phyloP scores from a whole-genome alignment of 2,113 vertebrate genomes.

The Thunnus thynnus region DNA sequence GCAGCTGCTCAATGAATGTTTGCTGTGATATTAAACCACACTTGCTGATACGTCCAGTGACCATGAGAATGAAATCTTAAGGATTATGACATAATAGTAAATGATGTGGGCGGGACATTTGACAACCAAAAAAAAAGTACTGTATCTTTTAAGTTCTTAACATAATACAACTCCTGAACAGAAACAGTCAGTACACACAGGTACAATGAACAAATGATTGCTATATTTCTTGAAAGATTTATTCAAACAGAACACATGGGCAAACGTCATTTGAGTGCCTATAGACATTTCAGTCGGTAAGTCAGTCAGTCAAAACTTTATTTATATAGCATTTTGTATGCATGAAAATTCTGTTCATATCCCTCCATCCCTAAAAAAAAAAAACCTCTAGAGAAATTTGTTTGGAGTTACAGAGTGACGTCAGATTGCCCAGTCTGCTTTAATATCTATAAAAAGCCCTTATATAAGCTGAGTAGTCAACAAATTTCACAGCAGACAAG shows the following conservation, averaged over 20 bases:
- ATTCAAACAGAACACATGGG: constrained; percentile 78
- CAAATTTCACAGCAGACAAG: constrained; percentile 81
- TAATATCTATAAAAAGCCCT: constrained; percentile 85
- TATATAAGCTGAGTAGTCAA: constrained; percentile 84
- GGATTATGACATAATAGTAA: too few species aligned
- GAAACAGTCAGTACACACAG: constrained; percentile 27
- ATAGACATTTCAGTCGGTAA: constrained; percentile 64
- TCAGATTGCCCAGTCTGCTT: constrained; percentile 77
- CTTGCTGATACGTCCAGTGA: too few species aligned
- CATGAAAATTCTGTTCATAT: constrained; percentile 71
- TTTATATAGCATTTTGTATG: constrained; percentile 73
- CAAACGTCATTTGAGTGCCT: constrained; percentile 69
- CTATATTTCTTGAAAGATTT: constrained; percentile 75
- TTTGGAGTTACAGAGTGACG: constrained; percentile 69
- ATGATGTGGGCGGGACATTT: too few species aligned
- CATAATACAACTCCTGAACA: not conserved
- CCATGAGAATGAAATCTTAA: too few species aligned
- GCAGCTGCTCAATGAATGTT: too few species aligned
- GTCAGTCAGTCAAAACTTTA: constrained; percentile 70
- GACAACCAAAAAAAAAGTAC: too few species aligned
- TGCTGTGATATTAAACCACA: too few species aligned
- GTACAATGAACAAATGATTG: constrained; percentile 29
- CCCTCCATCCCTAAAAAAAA: constrained; percentile 58
- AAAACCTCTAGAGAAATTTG: constrained; percentile 65
- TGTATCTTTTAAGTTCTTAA: too few species aligned